Percentiles rank a stretch among this genome's conserved stretches.
These are phyloP conservation scores for Rhea pennata DNA, from an alignment of 2,113 vertebrate genomes.

Conservation along the genomic window DNA sequence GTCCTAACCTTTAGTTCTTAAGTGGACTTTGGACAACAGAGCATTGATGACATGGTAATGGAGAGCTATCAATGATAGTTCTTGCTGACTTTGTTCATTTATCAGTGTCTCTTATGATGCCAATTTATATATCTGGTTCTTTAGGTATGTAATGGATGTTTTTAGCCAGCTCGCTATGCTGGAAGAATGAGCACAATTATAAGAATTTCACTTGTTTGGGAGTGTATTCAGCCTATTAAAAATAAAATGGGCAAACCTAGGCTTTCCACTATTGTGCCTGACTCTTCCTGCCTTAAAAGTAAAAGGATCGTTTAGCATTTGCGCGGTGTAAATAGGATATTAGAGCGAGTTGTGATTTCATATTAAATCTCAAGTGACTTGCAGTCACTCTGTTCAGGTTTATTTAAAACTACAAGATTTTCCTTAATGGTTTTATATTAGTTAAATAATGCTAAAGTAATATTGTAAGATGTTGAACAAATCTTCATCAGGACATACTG, in stretches of 20 bases:
- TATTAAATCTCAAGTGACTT: background rate
- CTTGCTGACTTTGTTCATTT: slow-evolving; percentile 29
- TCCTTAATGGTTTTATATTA: background rate
- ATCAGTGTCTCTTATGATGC: background rate
- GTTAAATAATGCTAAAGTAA: background rate
- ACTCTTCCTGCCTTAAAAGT: background rate
- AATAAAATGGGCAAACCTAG: background rate
- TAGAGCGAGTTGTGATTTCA: background rate
- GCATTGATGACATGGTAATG: slow-evolving; percentile 16
- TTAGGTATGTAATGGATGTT: background rate
- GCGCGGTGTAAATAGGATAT: background rate
- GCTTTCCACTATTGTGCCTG: background rate
- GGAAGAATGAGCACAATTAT: background rate
- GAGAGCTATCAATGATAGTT: slow-evolving; percentile 22
- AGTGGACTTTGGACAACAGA: slow-evolving; percentile 31
- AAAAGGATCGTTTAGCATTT: background rate
- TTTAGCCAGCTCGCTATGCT: background rate
- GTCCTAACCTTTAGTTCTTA: slow-evolving; percentile 31
- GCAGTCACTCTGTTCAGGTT: background rate
- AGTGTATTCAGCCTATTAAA: background rate
- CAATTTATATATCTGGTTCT: background rate
- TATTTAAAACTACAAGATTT: background rate
- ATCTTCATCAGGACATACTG: background rate
- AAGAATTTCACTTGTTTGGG: background rate
- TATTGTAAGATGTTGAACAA: background rate